These are phyloP conservation scores for Numida meleagris DNA, from an alignment of 2,113 vertebrate genomes.

Conservation along the genomic window DNA sequence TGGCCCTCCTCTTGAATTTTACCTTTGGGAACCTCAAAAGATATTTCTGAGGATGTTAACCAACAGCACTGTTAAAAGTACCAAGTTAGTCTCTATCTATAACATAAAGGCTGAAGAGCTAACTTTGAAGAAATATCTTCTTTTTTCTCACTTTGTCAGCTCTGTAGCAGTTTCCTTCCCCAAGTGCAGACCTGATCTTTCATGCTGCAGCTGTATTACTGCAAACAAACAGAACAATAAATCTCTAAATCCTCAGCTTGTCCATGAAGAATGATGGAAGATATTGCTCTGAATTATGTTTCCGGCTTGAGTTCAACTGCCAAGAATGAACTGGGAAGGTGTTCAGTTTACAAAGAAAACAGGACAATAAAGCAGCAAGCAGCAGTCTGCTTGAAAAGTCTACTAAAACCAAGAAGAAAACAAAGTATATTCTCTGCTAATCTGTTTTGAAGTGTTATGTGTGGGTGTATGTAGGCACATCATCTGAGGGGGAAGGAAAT, in stretches of 20 bases:
- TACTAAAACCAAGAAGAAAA: not conserved
- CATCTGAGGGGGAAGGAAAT: not conserved
- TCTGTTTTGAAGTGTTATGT: not conserved
- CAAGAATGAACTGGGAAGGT: not conserved
- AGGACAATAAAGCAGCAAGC: not conserved
- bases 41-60: not conserved
- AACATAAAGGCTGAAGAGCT: not conserved
- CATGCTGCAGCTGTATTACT: not conserved
- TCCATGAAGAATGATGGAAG: not conserved
- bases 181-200: not conserved
- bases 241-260: not conserved
- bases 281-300: not conserved
- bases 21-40: not conserved
- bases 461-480: not conserved
- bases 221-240: not conserved
- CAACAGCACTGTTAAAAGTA: not conserved
- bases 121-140: not conserved
- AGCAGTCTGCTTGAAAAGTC: not conserved
- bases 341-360: not conserved
- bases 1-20: not conserved
- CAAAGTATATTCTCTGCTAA: not conserved
- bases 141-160: not conserved
- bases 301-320: not conserved
- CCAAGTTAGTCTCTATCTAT: not conserved
- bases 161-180: not conserved